A percentile compares a stretch with the other conserved stretches of the same genome.
phyloP scores from a whole-genome alignment of 2,113 vertebrate genomes.

The Scartelaos histophorus region DNA sequence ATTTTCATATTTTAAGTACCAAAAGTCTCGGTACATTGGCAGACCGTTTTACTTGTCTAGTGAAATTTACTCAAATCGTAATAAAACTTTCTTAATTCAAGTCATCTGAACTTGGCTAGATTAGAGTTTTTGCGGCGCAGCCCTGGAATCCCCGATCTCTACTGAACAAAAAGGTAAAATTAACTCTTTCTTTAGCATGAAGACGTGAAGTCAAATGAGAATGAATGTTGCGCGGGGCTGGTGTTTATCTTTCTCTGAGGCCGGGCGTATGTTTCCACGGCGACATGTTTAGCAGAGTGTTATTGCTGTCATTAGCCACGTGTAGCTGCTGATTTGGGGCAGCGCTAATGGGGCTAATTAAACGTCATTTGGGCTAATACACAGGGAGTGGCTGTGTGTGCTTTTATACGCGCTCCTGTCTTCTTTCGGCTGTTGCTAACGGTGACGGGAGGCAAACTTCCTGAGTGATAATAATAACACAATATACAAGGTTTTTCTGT shows the following conservation, averaged over 20 bases:
- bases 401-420: conserved; percentile 75
- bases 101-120: no score
- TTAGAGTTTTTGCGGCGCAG: no score
- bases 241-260: conserved; percentile 3
- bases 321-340: conserved; percentile 64
- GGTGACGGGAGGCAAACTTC: conserved; percentile 66
- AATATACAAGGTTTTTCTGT: conserved; percentile 63
- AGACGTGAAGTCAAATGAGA: conserved; percentile 27
- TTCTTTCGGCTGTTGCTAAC: conserved; percentile 62
- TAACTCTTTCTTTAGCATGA: neutral
- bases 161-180: no score
- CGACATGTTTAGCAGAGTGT: conserved; percentile 44
- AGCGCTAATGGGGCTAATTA: conserved; percentile 80
- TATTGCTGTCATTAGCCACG: conserved; percentile 65
- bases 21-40: no score
- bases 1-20: no score
- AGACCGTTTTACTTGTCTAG: no score
- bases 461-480: conserved; percentile 69
- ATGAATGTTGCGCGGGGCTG: conserved; percentile 3
- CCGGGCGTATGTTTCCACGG: conserved; percentile 16
- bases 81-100: no score
- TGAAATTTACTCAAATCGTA: no score
- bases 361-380: conserved; percentile 82
- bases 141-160: no score
- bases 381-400: conserved; percentile 76